A percentile compares a stretch with the other conserved stretches of the same genome.
Conservation (phyloP, 2,113 vertebrate species). For the Ahaetulla prasina region DNA sequence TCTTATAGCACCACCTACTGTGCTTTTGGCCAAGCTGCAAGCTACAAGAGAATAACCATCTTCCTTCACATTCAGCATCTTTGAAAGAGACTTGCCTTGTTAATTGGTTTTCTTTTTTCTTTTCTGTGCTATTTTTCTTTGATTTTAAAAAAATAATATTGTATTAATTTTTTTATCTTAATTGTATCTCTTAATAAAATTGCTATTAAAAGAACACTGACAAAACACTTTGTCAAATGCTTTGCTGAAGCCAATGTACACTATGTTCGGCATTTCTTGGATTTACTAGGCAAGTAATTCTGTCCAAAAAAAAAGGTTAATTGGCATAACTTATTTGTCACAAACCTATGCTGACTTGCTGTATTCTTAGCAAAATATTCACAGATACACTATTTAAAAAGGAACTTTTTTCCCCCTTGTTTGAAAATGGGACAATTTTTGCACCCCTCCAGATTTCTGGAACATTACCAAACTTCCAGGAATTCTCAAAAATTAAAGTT, state of each 20-base stretch:
- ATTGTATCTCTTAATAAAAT: background rate
- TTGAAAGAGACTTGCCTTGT: background rate
- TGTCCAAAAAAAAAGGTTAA: background rate
- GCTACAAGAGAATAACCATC: background rate
- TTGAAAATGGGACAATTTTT: background rate
- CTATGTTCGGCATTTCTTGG: background rate
- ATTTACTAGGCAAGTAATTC: background rate
- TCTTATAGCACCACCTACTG: slow-evolving; percentile 21
- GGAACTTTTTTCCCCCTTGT: background rate
- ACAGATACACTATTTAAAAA: background rate
- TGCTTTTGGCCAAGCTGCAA: background rate
- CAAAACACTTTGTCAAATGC: background rate
- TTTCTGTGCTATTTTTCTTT: background rate
- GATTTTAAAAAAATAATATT: background rate
- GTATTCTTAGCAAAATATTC: background rate
- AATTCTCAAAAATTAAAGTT: background rate
- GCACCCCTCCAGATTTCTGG: background rate
- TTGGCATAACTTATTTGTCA: background rate
- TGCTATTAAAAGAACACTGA: background rate
- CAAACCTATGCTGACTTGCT: background rate
- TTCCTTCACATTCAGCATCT: background rate
- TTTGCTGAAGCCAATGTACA: background rate
- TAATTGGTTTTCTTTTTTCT: background rate
- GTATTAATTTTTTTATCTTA: background rate
- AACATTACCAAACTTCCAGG: background rate